A percentile compares a stretch with the other conserved stretches of the same genome.
These are phyloP conservation scores for Xylocampa areola DNA, from an alignment of 2,888 invertebrate species.

Conservation along the genomic window DNA sequence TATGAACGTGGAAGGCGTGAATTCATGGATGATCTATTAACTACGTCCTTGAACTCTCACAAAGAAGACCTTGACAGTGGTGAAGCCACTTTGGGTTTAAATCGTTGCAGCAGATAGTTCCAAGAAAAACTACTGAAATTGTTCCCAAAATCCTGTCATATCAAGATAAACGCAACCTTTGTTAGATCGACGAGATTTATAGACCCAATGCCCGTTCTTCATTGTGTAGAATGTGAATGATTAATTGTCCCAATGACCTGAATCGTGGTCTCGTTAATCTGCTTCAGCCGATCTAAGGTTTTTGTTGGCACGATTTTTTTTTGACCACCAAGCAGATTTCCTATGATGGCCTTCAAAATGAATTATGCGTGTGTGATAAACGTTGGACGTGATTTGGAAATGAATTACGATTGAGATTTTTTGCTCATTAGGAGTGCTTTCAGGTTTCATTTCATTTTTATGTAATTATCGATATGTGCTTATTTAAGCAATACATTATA, in stretches of 20 bases:
- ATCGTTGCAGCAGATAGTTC: too few species aligned
- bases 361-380: conserved; percentile 21
- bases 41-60: too few species aligned
- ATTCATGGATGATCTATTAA: too few species aligned
- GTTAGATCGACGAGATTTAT: conserved; percentile 51
- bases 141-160: conserved; percentile 29
- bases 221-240: conserved; percentile 45
- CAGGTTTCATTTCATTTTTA: too few species aligned
- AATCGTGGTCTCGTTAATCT: conserved; percentile 28
- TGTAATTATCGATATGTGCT: too few species aligned
- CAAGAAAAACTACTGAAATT: conserved; percentile 15
- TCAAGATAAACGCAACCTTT: conserved; percentile 45
- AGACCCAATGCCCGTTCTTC: conserved; percentile 21
- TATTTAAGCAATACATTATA: too few species aligned
- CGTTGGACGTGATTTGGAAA: neutral
- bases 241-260: conserved; percentile 50
- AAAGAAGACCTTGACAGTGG: too few species aligned
- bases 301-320: conserved; percentile 42
- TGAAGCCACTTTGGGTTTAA: too few species aligned
- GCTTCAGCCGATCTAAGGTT: conserved; percentile 25
- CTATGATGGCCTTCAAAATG: conserved; percentile 22
- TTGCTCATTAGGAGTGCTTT: too few species aligned
- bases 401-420: too few species aligned
- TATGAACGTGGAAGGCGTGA: too few species aligned
- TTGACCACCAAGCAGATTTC: conserved; percentile 28